These are phyloP conservation scores for Andinoacara biseriatus DNA, from an alignment of 2,113 vertebrate genomes.

Conservation along the genomic window DNA sequence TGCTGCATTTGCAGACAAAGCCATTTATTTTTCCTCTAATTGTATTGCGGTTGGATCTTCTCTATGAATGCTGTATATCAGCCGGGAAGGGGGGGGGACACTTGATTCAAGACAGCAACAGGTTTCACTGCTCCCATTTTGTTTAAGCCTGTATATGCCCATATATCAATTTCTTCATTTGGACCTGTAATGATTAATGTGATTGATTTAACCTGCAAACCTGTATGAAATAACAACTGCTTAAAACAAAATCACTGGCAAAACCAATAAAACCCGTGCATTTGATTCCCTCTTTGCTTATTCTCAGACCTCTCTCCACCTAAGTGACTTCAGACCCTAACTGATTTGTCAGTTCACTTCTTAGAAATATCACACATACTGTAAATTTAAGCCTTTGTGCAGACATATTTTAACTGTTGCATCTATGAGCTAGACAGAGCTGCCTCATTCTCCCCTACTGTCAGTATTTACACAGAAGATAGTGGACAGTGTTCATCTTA, in stretches of 20 bases:
- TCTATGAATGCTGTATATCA: neutral
- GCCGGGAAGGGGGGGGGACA: too few species aligned
- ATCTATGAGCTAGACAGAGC: slow-evolving; percentile 40
- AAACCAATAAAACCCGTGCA: slow-evolving; percentile 13
- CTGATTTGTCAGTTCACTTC: slow-evolving; percentile 27
- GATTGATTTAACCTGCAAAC: neutral
- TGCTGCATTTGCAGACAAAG: slow-evolving; percentile 16
- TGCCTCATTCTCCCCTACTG: slow-evolving; percentile 29
- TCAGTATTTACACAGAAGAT: slow-evolving; percentile 73
- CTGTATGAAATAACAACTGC: neutral
- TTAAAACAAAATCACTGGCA: slow-evolving; percentile 1
- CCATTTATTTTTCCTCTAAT: neutral
- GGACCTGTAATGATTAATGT: neutral
- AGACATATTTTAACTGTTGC: slow-evolving; percentile 53
- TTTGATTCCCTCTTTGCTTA: slow-evolving; percentile 6
- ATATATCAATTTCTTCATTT: neutral
- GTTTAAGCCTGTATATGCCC: neutral
- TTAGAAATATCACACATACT: slow-evolving; percentile 38
- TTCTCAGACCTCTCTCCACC: neutral
- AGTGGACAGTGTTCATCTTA: slow-evolving; percentile 72
- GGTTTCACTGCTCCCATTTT: neutral
- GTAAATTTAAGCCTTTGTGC: slow-evolving; percentile 6
- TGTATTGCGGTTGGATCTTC: neutral
- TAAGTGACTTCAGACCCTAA: neutral
- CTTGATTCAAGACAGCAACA: neutral